Evolutionary conservation across 2,888 invertebrate genomes (phyloP).

Genomic region (Agonopterix heracliana): DNA sequence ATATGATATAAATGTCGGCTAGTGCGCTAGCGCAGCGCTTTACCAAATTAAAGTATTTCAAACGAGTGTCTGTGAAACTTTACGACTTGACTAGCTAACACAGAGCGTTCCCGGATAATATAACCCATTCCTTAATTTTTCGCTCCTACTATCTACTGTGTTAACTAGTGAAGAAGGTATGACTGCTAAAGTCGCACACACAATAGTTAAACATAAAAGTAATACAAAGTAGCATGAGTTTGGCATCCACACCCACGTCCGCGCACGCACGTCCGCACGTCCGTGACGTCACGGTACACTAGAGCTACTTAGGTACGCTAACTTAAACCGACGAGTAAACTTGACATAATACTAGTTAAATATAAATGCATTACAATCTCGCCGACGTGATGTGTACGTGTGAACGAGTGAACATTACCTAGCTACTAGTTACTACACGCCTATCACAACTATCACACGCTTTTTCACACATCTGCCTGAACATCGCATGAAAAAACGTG

Average conservation of each 20-base stretch:
- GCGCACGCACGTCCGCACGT: background rate
- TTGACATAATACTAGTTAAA: conserved; percentile 27
- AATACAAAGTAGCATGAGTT: conserved; percentile 15
- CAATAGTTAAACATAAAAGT: conserved; percentile 5
- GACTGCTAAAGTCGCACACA: background rate
- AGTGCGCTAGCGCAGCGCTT: conserved; percentile 27
- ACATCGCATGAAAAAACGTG: conserved; percentile 16
- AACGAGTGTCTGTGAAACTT: conserved; percentile 3
- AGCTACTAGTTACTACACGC: conserved; percentile 1
- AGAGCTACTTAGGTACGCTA: conserved; percentile 12
- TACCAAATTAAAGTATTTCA: conserved; percentile 12
- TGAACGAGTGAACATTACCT: conserved; percentile 18
- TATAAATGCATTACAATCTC: conserved; percentile 64
- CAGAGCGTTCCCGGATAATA: background rate
- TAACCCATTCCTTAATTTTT: background rate
- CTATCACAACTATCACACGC: background rate
- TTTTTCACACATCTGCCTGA: background rate
- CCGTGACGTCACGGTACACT: background rate
- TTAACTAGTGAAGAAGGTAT: too few species aligned
- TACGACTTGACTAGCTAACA: conserved; percentile 2
- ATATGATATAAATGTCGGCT: conserved; percentile 19
- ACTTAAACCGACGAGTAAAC: conserved; percentile 16
- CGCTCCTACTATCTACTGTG: too few species aligned
- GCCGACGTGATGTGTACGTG: conserved; percentile 33
- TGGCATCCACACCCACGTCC: conserved; percentile 15